Evolutionary conservation across 2,113 vertebrate species (phyloP), one percentile per base, ranked within the genome.

Genomic region (Cisticola juncidis): DNA sequence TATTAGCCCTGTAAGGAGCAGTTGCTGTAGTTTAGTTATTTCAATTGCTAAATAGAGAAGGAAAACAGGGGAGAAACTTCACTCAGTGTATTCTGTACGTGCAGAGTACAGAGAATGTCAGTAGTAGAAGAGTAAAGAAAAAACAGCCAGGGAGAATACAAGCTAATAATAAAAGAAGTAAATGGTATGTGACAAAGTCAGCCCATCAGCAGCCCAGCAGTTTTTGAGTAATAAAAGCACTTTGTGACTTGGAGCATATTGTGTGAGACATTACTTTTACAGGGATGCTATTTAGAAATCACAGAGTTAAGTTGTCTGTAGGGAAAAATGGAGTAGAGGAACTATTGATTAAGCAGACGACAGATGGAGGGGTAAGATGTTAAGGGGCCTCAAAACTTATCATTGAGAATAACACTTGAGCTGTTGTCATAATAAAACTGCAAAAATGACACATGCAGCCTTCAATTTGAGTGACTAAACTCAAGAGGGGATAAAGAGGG

Each of bases 51-150:
- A 77, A 73, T 7, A 38, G 20, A 73, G 66, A 92, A 40, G 22
- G 57, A 62, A 60, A 57, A 54, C 6, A 42, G 26, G n/a, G 60
- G 26, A 56, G 31, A 53, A 62, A 58, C 20, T 28, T 23, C 19
- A 3, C 0, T 0, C 8, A 5, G 2, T 29, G 12, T 33, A 4
- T 78, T 33, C 31, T 56, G 13, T 68, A 2, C 35, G 4, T 40
- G 9, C 38, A 38, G 57, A 48, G 20, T 0, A 2, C 42, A 61
- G 44, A 13, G 72, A n/a, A 29, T 71, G 14, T 54, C 50, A 77
- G 22, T 13, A 16, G 35, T 38, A 82, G 33, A 77, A 58, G 29
- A 9, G 14, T 65, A 56, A 69, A 82, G n/a, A 12, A 51, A 62
- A 87, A 89, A 28, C 47, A 84, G 9, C 72, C 48, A 69, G 40